Evolutionary conservation across 2,113 vertebrate species (phyloP), one percentile per base, ranked within the genome.

Genomic region (Notothenia coriiceps): DNA sequence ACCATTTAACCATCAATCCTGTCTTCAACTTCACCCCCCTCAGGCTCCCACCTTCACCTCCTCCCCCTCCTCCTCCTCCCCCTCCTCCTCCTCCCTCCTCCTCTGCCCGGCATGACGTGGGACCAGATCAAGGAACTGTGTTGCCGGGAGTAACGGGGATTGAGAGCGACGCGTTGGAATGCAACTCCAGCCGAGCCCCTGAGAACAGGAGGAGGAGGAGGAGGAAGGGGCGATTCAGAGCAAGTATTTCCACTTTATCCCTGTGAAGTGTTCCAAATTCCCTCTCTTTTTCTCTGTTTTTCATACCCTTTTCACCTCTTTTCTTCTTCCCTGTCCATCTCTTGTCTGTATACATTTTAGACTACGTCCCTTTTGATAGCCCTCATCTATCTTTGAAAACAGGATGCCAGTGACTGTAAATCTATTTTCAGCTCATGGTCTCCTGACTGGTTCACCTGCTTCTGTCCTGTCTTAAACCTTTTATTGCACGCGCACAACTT

Each of bases 101-200:
- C 29, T 73, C 56, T 73, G 76, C 88, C 79, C 62, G 56, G 86
- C 92, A 92, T 92, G 90, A 91, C 81, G 88, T 88, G 88, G 84
- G 91, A 83, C 79, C 90, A 93, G 89, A 91, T 94, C 91, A 93
- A 94, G 93, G 88, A 90, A 86, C 86, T 74, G 85, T 86, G 93
- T 94, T 94, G 93, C 93, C 49, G 70, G 87, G 93, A 92, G 93
- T 89, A 90, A 92, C 91, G 0, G 88, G 90, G 88, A 92, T 90
- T 93, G 88, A 92, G 88, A 85, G 87, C 82, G 80, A 90, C 88
- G 77, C 89, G 65, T 69, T 90, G 92, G 93, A 94, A 94, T 94
- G 93, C 88, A 87, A 90, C 93, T 93, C 93, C 93, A 92, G 87
- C 88, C 72, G 91, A 93, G 92, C 57, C 77, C 82, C 87, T 89